Evolutionary conservation across 2,888 invertebrate species (phyloP).

Genomic region (Abrostola triplasia): DNA sequence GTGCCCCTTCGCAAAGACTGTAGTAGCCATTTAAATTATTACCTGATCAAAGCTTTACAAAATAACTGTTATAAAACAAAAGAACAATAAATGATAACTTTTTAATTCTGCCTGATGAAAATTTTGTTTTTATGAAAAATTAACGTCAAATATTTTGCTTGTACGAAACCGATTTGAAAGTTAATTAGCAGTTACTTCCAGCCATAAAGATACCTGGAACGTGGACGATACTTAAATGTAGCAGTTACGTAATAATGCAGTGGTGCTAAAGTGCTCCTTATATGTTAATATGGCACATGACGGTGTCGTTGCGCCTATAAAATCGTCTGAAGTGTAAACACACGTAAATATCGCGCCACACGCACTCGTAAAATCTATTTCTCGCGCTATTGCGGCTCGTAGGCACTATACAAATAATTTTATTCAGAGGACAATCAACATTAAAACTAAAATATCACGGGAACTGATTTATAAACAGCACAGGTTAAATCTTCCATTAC

Average conservation of each 20-base stretch:
- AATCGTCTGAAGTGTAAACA: conserved; percentile 86
- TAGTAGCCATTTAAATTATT: no score
- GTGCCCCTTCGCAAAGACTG: background rate
- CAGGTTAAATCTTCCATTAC: conserved; percentile 37
- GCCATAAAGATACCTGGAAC: conserved; percentile 46
- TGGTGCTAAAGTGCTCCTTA: conserved; percentile 71
- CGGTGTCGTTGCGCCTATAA: conserved; percentile 88
- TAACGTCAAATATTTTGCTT: conserved; percentile 1
- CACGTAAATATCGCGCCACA: conserved; percentile 85
- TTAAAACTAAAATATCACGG: conserved; percentile 57
- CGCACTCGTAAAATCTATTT: conserved; percentile 87
- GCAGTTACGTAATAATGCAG: conserved; percentile 54
- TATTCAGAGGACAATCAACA: conserved; percentile 71
- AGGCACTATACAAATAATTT: conserved; percentile 72
- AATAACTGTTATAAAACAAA: no score
- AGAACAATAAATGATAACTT: no score
- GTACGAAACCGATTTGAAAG: conserved; percentile 24
- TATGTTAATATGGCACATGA: conserved; percentile 74
- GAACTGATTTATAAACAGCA: conserved; percentile 42
- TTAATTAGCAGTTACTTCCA: conserved; percentile 42
- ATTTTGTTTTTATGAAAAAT: background rate
- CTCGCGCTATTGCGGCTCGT: conserved; percentile 77
- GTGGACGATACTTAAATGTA: conserved; percentile 36
- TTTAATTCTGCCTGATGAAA: background rate
- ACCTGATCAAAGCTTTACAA: no score